These are phyloP conservation scores for Chironomus tepperi DNA, from an alignment of 1,140 invertebrate species.

Conservation along the genomic window DNA sequence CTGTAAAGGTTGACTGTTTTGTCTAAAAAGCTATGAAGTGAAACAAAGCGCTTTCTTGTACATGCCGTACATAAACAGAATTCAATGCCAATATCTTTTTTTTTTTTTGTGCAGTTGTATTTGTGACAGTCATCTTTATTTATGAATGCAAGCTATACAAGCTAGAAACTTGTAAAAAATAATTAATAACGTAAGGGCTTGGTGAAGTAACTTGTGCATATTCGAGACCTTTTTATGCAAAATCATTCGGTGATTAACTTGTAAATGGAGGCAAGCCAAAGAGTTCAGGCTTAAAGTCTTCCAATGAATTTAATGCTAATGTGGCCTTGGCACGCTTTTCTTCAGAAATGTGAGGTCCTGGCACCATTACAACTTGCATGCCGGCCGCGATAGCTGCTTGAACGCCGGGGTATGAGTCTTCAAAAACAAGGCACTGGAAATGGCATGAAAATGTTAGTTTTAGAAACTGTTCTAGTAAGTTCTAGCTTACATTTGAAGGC, in stretches of 20 bases:
- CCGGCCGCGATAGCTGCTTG: constrained; percentile 65
- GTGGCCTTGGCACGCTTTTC: constrained; percentile 56
- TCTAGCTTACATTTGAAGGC: constrained; percentile 42
- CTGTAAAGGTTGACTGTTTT: too few relatives aligned
- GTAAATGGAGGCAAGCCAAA: constrained; percentile 66
- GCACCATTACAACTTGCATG: constrained; percentile 85
- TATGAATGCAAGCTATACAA: too few relatives aligned
- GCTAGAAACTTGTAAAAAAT: too few relatives aligned
- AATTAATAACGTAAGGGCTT: too few relatives aligned
- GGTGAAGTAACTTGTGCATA: too few relatives aligned
- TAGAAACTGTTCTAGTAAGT: constrained; percentile 24
- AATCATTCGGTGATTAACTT: neutral
- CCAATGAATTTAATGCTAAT: constrained; percentile 60
- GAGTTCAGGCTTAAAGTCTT: constrained; percentile 73
- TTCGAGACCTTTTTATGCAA: too few relatives aligned
- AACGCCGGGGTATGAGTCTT: constrained; percentile 84
- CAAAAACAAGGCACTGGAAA: constrained; percentile 76
- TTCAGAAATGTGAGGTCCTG: constrained; percentile 57
- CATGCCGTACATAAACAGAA: too few relatives aligned
- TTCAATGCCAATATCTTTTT: too few relatives aligned
- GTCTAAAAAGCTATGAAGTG: too few relatives aligned
- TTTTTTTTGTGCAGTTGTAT: too few relatives aligned
- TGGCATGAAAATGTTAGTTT: neutral
- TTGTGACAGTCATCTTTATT: too few relatives aligned
- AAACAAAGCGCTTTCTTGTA: too few relatives aligned